phyloP scores from a whole-genome alignment of 2,113 vertebrate species.

The Eidolon helvum region DNA sequence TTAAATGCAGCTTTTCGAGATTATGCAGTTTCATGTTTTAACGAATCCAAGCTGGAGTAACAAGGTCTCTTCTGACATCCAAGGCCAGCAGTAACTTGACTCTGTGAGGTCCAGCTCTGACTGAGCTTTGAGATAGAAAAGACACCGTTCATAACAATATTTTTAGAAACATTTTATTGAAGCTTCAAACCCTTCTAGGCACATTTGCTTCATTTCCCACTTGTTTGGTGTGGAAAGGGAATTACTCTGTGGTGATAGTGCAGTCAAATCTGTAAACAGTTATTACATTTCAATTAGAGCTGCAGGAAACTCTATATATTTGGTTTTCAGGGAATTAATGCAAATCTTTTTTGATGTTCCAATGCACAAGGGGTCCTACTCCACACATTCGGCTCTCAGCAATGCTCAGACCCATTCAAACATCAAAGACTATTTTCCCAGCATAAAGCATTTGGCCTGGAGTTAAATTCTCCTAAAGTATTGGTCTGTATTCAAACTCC shows the following conservation, averaged over 20 bases:
- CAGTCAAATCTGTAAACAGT: slow-evolving; percentile 65
- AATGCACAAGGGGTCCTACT: slow-evolving; percentile 32
- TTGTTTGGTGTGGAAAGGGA: slow-evolving; percentile 50
- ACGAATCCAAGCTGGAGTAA: neutral
- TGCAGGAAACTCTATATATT: slow-evolving; percentile 61
- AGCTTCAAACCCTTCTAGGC: slow-evolving; percentile 43
- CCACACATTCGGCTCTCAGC: slow-evolving; percentile 63
- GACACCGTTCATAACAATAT: neutral
- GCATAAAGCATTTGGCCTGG: slow-evolving; percentile 45
- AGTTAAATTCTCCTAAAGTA: slow-evolving; percentile 50
- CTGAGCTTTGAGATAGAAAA: neutral
- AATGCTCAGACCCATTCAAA: slow-evolving; percentile 39
- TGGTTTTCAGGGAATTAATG: slow-evolving; percentile 67
- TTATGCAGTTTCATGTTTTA: neutral
- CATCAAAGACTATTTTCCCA: slow-evolving; percentile 60
- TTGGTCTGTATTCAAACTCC: neutral
- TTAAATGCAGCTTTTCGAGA: neutral
- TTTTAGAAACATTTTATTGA: slow-evolving; percentile 49
- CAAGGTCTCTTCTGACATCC: neutral
- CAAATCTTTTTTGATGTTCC: slow-evolving; percentile 72
- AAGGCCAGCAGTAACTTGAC: neutral
- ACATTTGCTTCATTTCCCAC: slow-evolving; percentile 49
- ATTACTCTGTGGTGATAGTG: slow-evolving; percentile 35
- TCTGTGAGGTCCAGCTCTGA: neutral
- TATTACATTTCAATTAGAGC: slow-evolving; percentile 74